Percentiles rank a stretch among this genome's conserved stretches.
phyloP scores from a whole-genome alignment of 2,888 invertebrate genomes.

The Meganola albula region DNA sequence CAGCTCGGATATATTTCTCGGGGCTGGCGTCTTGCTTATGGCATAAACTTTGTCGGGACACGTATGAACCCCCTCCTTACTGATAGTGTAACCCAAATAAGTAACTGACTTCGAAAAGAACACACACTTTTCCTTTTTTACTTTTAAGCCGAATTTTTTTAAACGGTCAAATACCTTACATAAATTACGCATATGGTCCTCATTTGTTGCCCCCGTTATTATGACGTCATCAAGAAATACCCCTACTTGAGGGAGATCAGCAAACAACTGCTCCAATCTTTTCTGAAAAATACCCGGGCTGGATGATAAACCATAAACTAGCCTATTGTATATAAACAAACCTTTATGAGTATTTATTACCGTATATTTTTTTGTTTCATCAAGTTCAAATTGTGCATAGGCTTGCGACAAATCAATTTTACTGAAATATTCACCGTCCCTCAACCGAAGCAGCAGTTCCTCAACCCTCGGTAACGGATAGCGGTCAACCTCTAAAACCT shows the following conservation, averaged over 20 bases:
- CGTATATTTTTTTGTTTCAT: constrained; percentile 1
- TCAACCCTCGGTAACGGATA: constrained; percentile 6
- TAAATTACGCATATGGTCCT: neutral
- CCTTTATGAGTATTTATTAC: constrained; percentile 7
- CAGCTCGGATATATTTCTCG: neutral
- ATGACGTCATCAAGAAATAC: neutral
- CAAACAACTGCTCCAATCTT: neutral
- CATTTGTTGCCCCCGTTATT: neutral
- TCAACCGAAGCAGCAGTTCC: constrained; percentile 1
- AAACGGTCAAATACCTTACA: neutral
- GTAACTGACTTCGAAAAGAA: neutral
- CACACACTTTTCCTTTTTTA: constrained; percentile 8
- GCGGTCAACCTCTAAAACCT: constrained; percentile 9
- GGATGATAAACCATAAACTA: neutral
- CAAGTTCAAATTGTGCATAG: constrained; percentile 1
- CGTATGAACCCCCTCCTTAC: neutral
- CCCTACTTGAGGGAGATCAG: neutral
- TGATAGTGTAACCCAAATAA: neutral
- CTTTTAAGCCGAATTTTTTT: neutral
- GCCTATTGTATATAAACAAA: constrained; percentile 1
- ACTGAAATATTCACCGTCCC: neutral
- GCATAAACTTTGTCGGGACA: neutral
- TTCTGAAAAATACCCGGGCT: neutral
- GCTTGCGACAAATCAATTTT: constrained; percentile 5
- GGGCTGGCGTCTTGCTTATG: neutral